Evolutionary conservation across 2,113 vertebrate species (phyloP).

Genomic region (Daphoenositta chrysoptera): DNA sequence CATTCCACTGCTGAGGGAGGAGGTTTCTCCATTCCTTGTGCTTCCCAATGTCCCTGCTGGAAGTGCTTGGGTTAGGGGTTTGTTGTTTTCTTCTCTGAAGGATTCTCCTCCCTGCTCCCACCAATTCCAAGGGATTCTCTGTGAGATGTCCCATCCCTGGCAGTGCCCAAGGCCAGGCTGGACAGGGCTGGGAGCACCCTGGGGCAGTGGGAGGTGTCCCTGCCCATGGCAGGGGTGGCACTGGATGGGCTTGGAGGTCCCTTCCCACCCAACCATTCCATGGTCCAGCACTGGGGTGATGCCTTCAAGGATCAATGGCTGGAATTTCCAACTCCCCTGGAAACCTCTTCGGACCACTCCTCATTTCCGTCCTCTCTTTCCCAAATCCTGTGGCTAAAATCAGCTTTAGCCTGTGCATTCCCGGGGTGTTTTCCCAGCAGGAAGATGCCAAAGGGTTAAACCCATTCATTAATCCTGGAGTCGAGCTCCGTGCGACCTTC

Average conservation of each 20-base stretch:
- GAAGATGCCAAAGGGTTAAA: neutral
- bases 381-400: neutral
- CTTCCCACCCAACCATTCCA: neutral
- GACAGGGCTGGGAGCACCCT: neutral
- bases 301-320: neutral
- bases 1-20: neutral
- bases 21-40: neutral
- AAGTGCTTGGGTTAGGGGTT: neutral
- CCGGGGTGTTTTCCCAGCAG: neutral
- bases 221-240: neutral
- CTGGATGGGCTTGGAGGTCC: neutral
- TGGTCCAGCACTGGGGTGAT: neutral
- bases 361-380: neutral
- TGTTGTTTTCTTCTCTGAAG: neutral
- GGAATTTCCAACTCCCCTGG: neutral
- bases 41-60: neutral
- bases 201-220: neutral
- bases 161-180: neutral
- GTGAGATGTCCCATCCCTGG: neutral
- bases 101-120: neutral
- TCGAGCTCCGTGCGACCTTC: neutral
- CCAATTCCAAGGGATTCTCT: neutral
- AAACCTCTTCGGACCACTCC: fast-evolving
- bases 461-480: neutral
- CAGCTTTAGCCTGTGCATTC: neutral